Percentiles rank a stretch among this genome's conserved stretches.
These are phyloP conservation scores for Mesorhabditis belari DNA, from an alignment of 2,888 invertebrate species.

Conservation along the genomic window DNA sequence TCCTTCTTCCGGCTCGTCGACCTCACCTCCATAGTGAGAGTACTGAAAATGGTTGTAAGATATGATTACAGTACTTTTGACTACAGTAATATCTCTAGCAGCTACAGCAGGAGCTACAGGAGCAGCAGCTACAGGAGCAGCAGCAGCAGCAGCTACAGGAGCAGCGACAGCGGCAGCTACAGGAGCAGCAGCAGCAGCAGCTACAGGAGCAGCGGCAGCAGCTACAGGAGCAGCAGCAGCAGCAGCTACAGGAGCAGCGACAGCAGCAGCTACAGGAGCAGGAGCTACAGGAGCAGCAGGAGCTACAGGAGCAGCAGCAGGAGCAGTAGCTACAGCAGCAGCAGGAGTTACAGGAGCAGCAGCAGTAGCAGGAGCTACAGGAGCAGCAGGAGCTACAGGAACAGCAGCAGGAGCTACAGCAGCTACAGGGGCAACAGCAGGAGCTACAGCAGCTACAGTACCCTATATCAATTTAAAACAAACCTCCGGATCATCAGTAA, in stretches of 20 bases:
- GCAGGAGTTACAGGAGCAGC: neutral
- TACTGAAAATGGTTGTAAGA: constrained; percentile 16
- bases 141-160: too few species aligned
- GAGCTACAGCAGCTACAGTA: neutral
- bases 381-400: neutral
- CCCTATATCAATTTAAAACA: neutral
- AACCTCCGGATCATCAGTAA: constrained; percentile 46
- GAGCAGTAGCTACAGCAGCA: neutral
- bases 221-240: too few species aligned
- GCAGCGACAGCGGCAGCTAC: too few species aligned
- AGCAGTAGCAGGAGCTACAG: neutral
- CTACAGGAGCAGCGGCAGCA: too few species aligned
- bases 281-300: neutral
- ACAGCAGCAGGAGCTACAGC: neutral
- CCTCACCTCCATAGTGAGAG: constrained; percentile 22
- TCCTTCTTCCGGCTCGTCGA: constrained; percentile 30
- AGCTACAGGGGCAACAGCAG: neutral
- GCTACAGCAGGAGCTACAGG: too few species aligned
- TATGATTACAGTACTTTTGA: neutral
- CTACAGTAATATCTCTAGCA: too few species aligned
- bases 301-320: neutral
- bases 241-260: neutral
- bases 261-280: neutral
- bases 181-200: too few species aligned
- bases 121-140: too few species aligned